Conservation (phyloP, 2,888 invertebrate species). For the Ectobius pallidus region DNA sequence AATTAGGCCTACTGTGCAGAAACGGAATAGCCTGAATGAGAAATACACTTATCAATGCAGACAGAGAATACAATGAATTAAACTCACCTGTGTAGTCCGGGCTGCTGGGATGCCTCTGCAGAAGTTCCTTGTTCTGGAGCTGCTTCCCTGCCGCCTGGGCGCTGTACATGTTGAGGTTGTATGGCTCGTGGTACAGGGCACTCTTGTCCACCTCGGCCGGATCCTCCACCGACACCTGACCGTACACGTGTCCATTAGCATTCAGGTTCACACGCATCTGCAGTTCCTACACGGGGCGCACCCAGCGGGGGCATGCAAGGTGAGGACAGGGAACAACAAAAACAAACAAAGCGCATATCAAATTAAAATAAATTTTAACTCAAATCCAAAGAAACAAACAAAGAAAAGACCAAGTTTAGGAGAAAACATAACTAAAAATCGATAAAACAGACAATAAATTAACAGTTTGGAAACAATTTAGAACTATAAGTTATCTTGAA, state of each 20-base stretch:
- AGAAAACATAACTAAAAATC: constrained; percentile 15
- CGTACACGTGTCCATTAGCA: constrained; percentile 50
- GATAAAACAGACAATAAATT: constrained; percentile 2
- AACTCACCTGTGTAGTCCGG: constrained; percentile 64
- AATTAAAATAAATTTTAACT: too few relatives aligned
- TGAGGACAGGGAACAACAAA: constrained; percentile 35
- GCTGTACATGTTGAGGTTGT: constrained; percentile 50
- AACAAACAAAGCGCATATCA: constrained; percentile 30
- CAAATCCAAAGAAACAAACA: constrained; percentile 36
- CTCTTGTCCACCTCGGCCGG: constrained; percentile 51
- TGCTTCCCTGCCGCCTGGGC: constrained; percentile 5
- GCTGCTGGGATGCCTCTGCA: constrained; percentile 57
- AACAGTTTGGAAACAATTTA: too few relatives aligned
- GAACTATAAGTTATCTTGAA: too few relatives aligned
- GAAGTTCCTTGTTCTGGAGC: constrained; percentile 6
- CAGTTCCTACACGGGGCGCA: constrained; percentile 45
- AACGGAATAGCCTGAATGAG: too few relatives aligned
- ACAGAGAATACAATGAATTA: background rate
- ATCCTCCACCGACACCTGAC: constrained; percentile 50
- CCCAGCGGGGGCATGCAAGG: constrained; percentile 24
- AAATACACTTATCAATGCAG: too few relatives aligned
- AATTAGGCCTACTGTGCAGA: too few relatives aligned
- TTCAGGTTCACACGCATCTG: constrained; percentile 48
- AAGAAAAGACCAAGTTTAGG: background rate
- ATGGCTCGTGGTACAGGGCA: constrained; percentile 52